phyloP scores from a whole-genome alignment of 35 echinoderm and acorn worm species.

The Lytechinus variegatus region DNA sequence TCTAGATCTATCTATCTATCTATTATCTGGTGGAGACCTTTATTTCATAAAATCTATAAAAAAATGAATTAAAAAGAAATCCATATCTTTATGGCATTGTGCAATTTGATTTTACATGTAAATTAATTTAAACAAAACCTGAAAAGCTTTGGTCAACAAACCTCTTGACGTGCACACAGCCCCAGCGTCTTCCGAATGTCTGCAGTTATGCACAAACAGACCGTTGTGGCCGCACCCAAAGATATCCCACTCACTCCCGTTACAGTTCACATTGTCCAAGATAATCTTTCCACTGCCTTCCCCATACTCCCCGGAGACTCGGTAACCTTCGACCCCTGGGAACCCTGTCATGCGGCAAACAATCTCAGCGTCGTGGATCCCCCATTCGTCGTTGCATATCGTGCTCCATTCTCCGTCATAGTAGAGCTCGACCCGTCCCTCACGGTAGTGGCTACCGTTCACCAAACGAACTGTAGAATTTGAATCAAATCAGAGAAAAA shows the following conservation, averaged over 20 bases:
- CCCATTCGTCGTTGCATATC: conserved; percentile 49
- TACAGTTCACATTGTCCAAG: background rate
- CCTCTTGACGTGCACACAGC: background rate
- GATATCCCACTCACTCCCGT: background rate
- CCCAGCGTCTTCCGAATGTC: conserved; percentile 5
- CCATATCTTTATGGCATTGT: too few species aligned
- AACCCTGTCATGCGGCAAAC: conserved; percentile 47
- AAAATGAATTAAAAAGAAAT: too few species aligned
- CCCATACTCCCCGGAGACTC: background rate
- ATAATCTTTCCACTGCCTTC: background rate
- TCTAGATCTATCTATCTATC: too few species aligned
- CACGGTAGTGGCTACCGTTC: conserved; percentile 11
- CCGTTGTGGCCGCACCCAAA: background rate
- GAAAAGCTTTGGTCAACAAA: background rate
- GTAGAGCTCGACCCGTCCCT: conserved; percentile 50
- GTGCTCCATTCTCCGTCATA: conserved; percentile 51
- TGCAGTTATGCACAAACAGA: conserved; percentile 23
- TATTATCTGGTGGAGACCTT: too few species aligned
- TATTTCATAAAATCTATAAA: too few species aligned
- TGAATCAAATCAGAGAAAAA: background rate
- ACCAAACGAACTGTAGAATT: conserved; percentile 28
- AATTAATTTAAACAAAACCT: too few species aligned
- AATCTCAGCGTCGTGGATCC: conserved; percentile 51
- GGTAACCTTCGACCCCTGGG: conserved; percentile 23
- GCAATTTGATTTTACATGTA: too few species aligned